Conservation (phyloP, 2,888 invertebrate species). For the Trilocha varians region DNA sequence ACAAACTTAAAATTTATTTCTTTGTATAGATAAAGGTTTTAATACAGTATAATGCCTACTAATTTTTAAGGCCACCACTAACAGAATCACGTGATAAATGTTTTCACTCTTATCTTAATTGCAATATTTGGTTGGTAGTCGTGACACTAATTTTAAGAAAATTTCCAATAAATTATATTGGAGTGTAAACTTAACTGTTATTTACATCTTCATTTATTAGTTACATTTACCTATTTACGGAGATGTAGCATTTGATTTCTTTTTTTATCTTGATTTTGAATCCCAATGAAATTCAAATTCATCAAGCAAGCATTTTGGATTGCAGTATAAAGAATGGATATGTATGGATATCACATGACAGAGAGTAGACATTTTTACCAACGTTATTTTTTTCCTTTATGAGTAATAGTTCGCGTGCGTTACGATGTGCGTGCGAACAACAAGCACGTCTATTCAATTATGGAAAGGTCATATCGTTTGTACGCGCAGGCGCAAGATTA, state of each 20-base stretch:
- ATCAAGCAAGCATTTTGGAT: too few relatives aligned
- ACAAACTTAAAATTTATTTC: too few relatives aligned
- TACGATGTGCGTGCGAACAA: constrained; percentile 50
- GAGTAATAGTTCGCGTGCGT: constrained; percentile 56
- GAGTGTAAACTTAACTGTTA: neutral
- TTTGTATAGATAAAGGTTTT: too few relatives aligned
- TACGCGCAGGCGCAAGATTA: constrained; percentile 58
- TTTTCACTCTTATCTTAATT: neutral
- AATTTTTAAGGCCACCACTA: too few relatives aligned
- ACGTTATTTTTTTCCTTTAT: constrained; percentile 21
- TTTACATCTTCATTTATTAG: neutral
- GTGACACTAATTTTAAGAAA: neutral
- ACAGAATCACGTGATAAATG: too few relatives aligned
- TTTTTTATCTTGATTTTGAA: too few relatives aligned
- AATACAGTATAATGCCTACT: too few relatives aligned
- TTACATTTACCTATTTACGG: too few relatives aligned
- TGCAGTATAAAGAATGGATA: too few relatives aligned
- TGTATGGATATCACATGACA: too few relatives aligned
- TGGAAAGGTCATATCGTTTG: constrained; percentile 63
- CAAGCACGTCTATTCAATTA: constrained; percentile 67
- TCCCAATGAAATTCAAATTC: too few relatives aligned
- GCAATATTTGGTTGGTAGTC: neutral
- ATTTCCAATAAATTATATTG: neutral
- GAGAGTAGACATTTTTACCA: constrained; percentile 7
- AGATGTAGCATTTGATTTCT: too few relatives aligned